These are phyloP conservation scores for Rissa tridactyla DNA, from an alignment of 2,113 vertebrate genomes.

Conservation along the genomic window DNA sequence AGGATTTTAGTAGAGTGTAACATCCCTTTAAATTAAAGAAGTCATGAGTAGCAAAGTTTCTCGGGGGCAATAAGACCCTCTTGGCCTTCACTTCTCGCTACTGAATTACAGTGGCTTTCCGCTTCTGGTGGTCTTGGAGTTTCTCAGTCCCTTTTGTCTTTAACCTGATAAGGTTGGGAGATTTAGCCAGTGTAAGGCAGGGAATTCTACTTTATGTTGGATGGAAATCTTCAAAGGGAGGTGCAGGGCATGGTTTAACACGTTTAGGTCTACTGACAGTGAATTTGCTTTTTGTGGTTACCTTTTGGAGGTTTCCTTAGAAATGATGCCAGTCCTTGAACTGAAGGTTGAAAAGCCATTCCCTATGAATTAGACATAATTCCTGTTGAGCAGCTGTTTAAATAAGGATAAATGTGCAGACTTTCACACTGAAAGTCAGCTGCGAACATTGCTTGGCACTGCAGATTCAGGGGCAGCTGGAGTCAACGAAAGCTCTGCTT, in stretches of 20 bases:
- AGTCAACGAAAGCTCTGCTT: background rate
- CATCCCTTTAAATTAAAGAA: background rate
- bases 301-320: background rate
- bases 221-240: background rate
- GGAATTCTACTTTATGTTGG: background rate
- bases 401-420: background rate
- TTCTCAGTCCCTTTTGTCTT: background rate
- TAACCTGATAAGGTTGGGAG: background rate
- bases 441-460: background rate
- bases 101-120: background rate
- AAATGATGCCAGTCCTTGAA: background rate
- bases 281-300: background rate
- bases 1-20: background rate
- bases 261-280: background rate
- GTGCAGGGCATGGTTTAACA: background rate
- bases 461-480: background rate
- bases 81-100: background rate
- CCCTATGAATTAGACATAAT: background rate
- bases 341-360: background rate
- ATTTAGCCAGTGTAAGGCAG: background rate
- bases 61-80: background rate
- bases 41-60: background rate
- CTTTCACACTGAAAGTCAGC: background rate
- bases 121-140: background rate
- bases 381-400: background rate